Percentiles rank a stretch among this genome's conserved stretches.
Conservation (phyloP, 2,888 invertebrate species). For the Phengaris arion region DNA sequence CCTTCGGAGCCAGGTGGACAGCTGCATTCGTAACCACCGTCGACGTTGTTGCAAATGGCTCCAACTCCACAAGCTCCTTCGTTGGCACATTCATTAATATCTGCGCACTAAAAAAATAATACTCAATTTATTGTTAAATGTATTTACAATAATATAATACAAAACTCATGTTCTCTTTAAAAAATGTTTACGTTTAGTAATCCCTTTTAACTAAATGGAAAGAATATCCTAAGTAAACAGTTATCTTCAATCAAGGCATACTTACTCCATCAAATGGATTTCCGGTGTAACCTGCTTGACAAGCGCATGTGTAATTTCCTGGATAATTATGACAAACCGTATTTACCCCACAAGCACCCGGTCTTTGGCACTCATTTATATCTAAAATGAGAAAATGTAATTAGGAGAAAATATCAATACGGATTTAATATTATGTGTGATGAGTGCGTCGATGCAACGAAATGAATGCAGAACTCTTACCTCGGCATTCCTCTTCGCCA, state of each 20-base stretch:
- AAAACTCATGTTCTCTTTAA: not conserved
- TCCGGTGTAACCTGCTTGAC: conserved; percentile 90
- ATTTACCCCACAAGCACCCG: conserved; percentile 89
- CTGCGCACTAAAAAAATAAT: conserved; percentile 81
- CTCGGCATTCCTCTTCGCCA: conserved; percentile 91
- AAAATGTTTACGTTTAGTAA: not conserved
- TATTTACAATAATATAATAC: not conserved
- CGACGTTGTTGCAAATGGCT: conserved; percentile 88
- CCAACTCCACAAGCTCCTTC: conserved; percentile 87
- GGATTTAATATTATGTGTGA: not conserved
- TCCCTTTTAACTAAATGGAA: too few species aligned
- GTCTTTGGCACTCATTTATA: conserved; percentile 91
- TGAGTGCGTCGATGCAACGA: not conserved
- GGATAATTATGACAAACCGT: conserved; percentile 90
- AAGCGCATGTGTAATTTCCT: conserved; percentile 93
- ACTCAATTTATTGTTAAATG: conserved; percentile 4
- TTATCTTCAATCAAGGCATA: conserved; percentile 30
- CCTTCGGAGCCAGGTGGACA: conserved; percentile 91
- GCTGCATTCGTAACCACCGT: conserved; percentile 90
- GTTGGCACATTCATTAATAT: conserved; percentile 90
- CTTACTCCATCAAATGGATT: conserved; percentile 83
- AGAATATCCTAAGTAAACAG: not conserved
- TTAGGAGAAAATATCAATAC: not conserved
- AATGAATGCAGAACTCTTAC: conserved; percentile 56
- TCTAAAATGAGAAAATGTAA: conserved; percentile 76